Evolutionary conservation across 2,888 invertebrate species (phyloP).

Genomic region (Keiferia lycopersicella): DNA sequence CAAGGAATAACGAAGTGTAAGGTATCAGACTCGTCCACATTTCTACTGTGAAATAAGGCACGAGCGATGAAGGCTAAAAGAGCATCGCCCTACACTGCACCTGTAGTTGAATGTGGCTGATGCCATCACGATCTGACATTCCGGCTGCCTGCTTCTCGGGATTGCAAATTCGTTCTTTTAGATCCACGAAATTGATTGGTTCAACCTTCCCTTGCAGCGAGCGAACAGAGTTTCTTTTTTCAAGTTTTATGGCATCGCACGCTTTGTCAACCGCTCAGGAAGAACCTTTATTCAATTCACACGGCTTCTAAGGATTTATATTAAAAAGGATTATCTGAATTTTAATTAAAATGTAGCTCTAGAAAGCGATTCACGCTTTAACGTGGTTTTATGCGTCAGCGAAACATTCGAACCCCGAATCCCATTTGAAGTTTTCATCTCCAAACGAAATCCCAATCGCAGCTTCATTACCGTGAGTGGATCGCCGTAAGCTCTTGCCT

Average conservation of each 20-base stretch:
- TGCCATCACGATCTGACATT: conserved; percentile 64
- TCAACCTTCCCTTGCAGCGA: conserved; percentile 35
- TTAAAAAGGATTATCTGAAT: background rate
- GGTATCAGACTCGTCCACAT: no score
- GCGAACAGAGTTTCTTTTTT: conserved; percentile 5
- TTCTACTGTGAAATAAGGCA: conserved; percentile 34
- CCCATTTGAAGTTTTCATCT: conserved; percentile 13
- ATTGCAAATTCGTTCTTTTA: conserved; percentile 51
- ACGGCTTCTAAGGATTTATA: background rate
- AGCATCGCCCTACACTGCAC: conserved; percentile 69
- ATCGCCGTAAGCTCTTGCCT: conserved; percentile 1
- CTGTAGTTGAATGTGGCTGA: conserved; percentile 42
- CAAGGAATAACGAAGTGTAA: no score
- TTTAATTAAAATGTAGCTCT: conserved; percentile 8
- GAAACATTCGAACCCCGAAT: conserved; percentile 1
- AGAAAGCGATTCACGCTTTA: conserved; percentile 18
- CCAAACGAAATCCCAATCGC: background rate
- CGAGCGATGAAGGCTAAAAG: conserved; percentile 45
- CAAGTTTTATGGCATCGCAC: conserved; percentile 11
- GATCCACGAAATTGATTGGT: conserved; percentile 54
- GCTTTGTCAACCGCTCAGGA: conserved; percentile 2
- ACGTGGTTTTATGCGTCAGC: conserved; percentile 1
- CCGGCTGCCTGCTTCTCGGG: conserved; percentile 47
- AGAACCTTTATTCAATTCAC: conserved; percentile 7
- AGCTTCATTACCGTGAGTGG: background rate